Conservation (phyloP, 2,888 invertebrate species). For the Agrochola litura region DNA sequence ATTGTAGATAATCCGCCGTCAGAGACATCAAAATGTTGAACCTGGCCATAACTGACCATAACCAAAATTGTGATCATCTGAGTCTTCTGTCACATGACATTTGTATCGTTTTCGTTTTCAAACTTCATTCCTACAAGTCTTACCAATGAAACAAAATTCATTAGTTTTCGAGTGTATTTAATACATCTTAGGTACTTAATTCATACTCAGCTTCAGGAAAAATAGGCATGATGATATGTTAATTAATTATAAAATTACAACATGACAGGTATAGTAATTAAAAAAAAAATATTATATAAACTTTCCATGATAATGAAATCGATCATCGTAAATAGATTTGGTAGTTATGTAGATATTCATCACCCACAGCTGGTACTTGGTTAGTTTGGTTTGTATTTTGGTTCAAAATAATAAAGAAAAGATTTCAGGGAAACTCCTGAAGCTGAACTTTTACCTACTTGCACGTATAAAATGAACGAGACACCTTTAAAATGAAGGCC, state of each 20-base stretch:
- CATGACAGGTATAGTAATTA: slow-evolving; percentile 13
- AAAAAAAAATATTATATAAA: no score
- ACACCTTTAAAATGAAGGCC: no score
- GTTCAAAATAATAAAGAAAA: no score
- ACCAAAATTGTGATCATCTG: not conserved
- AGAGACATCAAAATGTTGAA: not conserved
- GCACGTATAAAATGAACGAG: no score
- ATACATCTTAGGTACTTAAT: not conserved
- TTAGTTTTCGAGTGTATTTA: not conserved
- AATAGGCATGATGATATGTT: not conserved
- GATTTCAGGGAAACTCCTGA: no score
- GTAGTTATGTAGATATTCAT: not conserved
- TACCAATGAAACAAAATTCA: not conserved
- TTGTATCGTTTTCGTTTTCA: no score
- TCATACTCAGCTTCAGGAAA: not conserved
- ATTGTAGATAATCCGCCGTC: slow-evolving; percentile 1
- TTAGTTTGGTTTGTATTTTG: not conserved
- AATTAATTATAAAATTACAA: not conserved
- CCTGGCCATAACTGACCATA: slow-evolving; percentile 3
- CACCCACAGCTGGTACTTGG: not conserved
- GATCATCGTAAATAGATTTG: no score
- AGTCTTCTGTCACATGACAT: no score
- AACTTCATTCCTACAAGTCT: no score
- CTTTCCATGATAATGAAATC: no score
- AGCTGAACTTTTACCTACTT: no score